These are phyloP conservation scores for Lonchura striata DNA, from an alignment of 2,113 vertebrate genomes.

Conservation along the genomic window DNA sequence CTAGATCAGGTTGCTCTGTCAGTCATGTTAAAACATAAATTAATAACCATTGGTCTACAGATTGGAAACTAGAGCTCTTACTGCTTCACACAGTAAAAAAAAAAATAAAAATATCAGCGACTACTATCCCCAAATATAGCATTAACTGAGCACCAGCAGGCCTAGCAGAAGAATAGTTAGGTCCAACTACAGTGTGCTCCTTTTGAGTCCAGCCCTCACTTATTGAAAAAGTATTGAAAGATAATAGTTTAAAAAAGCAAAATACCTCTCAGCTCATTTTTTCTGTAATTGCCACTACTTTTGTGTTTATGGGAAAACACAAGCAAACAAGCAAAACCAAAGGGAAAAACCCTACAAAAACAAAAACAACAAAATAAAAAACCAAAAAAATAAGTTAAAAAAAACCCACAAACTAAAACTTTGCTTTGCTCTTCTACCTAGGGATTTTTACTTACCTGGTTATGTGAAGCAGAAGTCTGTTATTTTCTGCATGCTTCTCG, in stretches of 20 bases:
- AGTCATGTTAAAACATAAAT: neutral
- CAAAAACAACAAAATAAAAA: neutral
- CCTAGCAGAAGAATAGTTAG: neutral
- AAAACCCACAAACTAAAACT: too few species aligned
- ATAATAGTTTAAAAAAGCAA: neutral
- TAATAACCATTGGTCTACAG: neutral
- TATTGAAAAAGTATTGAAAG: neutral
- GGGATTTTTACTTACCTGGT: neutral
- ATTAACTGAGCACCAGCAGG: neutral
- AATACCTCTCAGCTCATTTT: neutral
- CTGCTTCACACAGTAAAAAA: neutral
- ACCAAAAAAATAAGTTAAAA: neutral
- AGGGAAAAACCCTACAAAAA: too few species aligned
- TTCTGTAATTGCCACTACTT: neutral
- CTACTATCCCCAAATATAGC: neutral
- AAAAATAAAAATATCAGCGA: neutral
- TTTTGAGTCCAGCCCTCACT: neutral
- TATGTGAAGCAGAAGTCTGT: neutral
- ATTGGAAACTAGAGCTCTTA: neutral
- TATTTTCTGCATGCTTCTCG: neutral
- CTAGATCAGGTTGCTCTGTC: neutral
- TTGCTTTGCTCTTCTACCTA: neutral
- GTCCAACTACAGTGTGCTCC: neutral
- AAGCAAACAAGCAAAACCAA: too few species aligned
- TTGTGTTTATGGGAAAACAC: rapidly evolving